Base-by-base conservation (phyloP, 2,113 vertebrate genomes). In the Amblyornis subalaris region DNA sequence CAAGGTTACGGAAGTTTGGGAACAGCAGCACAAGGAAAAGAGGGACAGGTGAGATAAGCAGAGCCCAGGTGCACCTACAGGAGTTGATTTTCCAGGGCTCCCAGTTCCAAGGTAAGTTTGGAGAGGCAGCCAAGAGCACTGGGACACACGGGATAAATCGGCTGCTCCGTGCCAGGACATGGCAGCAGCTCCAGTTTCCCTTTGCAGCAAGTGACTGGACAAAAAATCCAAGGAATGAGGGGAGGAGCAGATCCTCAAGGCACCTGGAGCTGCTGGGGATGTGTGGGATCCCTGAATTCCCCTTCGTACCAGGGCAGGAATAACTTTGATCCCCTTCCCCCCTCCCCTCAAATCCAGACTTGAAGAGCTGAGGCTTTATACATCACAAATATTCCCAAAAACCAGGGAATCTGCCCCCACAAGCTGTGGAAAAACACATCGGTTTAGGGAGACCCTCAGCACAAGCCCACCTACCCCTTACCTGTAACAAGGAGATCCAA, bases 351-450 rank as follows among this genome's bases (percentile, higher is more conserved):
- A 67, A 45, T 15, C 2, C 2, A 47, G 8, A 55, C 9, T 29
- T 38, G 4, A 48, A 85, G 14, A 51, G 1, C 7, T 4, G 9
- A 54, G 8, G 35, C 13, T 89, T 25, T 13, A 38, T 2, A 1
- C 2, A n/a, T 12, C 31, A 54, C 6, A 6, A 31, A 9, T 13
- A 70, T 8, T 58, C 14, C 28, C 4, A 10, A 12, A 66, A 75
- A 23, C 14, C 4, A 45, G 2, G 4, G 3, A 70, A 29, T 7
- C 3, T 9, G 6, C 7, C 4, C 7, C 9, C 3, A 16, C 1
- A 57, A 8, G 4, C 3, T 38, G 17, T 25, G 36, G 31, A 24
- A 86, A 60, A 4, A 0, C 25, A 16, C 3, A 11, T 2, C 53
- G 4, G 1, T 60, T 80, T 55, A 61, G 3, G 31, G 28, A 53